Evolutionary conservation across 2,888 invertebrate species (phyloP).

Genomic region (Myopa testacea): DNA sequence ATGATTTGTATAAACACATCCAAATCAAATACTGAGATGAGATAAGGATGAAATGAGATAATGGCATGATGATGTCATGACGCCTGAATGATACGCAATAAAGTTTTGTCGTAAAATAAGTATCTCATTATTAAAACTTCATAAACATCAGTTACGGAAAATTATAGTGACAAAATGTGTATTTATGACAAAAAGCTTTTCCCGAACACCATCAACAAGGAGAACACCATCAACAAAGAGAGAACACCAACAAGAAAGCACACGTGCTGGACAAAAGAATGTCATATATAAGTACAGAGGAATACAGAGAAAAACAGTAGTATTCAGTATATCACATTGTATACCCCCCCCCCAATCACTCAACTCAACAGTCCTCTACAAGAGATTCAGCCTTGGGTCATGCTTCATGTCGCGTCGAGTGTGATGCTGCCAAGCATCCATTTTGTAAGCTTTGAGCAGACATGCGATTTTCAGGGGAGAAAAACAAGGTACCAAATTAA

Average conservation of each 20-base stretch:
- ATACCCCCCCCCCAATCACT: neutral
- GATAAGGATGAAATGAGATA: neutral
- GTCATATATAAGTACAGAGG: neutral
- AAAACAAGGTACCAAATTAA: neutral
- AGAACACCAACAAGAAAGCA: neutral
- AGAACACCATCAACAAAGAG: no score
- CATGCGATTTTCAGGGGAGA: neutral
- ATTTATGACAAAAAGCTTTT: neutral
- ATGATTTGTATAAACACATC: constrained; percentile 33
- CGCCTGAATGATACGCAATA: no score
- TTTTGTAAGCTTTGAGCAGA: constrained; percentile 22
- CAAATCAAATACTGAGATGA: neutral
- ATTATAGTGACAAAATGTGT: no score
- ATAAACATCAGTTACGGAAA: no score
- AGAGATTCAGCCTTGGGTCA: constrained; percentile 14
- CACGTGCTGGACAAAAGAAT: neutral
- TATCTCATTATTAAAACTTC: no score
- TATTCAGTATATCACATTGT: neutral
- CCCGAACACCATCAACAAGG: neutral
- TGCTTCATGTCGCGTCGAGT: constrained; percentile 5
- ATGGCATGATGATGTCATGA: constrained; percentile 8
- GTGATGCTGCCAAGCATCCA: constrained; percentile 9
- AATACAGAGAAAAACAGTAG: no score
- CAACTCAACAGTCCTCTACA: constrained; percentile 13
- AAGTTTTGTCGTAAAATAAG: no score